Base-by-base conservation (phyloP, 2,888 invertebrate genomes). In the Hirtodrosophila histrioides region DNA sequence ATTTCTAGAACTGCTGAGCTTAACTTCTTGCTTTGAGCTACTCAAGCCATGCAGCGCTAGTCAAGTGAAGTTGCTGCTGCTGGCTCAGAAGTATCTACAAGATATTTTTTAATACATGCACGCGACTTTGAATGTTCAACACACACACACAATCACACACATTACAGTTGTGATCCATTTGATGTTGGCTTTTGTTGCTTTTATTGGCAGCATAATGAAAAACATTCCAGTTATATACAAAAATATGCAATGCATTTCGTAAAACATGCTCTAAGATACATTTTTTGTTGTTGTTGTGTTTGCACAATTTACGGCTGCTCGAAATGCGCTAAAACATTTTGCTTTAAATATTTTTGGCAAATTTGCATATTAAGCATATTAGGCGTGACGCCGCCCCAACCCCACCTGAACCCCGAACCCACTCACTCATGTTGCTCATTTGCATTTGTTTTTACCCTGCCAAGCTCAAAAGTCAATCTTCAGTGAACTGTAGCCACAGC, bases 61-160 rank as follows among this genome's bases (percentile, higher is more conserved):
- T 27, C 33, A 37, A 35, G 45, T 23, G 51, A 35, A 55, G 40
- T 27, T 31, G 36, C 49, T 50, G 33, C 46, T 43, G 43, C 29
- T 46, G 45, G 61, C 33, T 54, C 67, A 65, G 63, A 87, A 87
- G 88, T 84, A 88, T 87, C 88, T 83, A 68, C 68, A 71, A 87
- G 78, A 87, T 88, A 87, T 87, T 87, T 17, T 85, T 87, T 83
- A 87, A 88, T 87, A 88, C 85, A 86, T 84, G 74, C 81, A 68
- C 78, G 73, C 80, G 72, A 73, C 70, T 74, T 63, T 57, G 60
- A 57, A 70, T 31, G 53, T 45, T 40, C 37, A 39, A 37, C 40
- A 35, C 23, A 54, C 31, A 58, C 31, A 45, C 36, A 53, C 39
- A 50, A 31, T 31, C 54, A 65, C 36, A 53, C 53, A 71, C 56